Evolutionary conservation across 2,113 vertebrate species (phyloP), one percentile per base, ranked within the genome.

Genomic region (Thamnophis sirtalis): DNA sequence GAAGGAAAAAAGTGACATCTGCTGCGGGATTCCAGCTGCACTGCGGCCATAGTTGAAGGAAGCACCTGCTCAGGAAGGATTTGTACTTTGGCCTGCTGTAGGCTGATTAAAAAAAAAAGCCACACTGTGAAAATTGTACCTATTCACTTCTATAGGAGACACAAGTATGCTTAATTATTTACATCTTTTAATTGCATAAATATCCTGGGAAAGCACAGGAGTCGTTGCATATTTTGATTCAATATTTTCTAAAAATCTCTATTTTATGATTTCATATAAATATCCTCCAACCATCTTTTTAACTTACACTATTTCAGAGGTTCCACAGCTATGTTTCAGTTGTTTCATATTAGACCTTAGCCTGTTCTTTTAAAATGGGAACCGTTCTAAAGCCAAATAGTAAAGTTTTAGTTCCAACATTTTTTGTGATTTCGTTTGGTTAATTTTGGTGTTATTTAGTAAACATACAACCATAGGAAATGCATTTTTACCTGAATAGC

Each of bases 1-100:
- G 96, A 96, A n/a, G 98, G 98, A 88, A 97, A 91, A 33, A 98
- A 24, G n/a, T 98, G 98, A 95, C 98, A 97, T 51, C 97, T 97
- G 94, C 97, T 98, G 86, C 98, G 98, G 8, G 98, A 98, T 13
- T 97, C 96, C 60, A 99, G 97, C 96, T 99, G 98, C 89, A 99
- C 97, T 9, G 98, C 98, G 88, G 98, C 96, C 96, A 99, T 98
- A 0, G 98, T 98, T 73, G 98, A 98, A 17, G 98, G 98, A 94
- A 99, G 97, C 92, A 99, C 98, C 87, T 98, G 95, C 91, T 99
- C 99, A 0, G 99, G 99, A 86, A 99, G 98, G 96, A 99, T 99
- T 43, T 99, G 99, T 9, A 99, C 99, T 95, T 98, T 99, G 21
- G 99, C 99, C 95, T 99, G 98, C 95, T 98, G 98, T 95, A 99